Evolutionary conservation across 1,140 invertebrate species (phyloP).

Genomic region (Glomeris maerens): DNA sequence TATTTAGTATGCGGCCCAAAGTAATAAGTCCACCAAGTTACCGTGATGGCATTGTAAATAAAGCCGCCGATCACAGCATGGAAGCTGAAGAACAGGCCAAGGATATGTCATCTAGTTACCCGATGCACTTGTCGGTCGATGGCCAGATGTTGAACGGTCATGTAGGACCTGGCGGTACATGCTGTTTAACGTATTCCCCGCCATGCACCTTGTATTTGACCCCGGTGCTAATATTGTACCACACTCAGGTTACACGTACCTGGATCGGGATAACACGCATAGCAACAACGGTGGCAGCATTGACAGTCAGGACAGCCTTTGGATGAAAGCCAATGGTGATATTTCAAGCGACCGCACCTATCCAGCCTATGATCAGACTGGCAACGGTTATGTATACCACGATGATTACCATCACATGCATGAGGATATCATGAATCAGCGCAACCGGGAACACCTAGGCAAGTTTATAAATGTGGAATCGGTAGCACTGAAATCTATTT

Average conservation of each 20-base stretch:
- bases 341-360: conserved; percentile 13
- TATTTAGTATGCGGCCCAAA: conserved; percentile 46
- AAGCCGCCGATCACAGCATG: conserved; percentile 48
- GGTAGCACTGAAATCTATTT: too few species aligned
- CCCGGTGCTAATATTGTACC: not conserved
- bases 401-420: conserved; percentile 24
- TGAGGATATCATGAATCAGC: conserved; percentile 22
- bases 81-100: conserved; percentile 15
- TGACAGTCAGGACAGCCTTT: conserved; percentile 85
- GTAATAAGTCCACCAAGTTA: conserved; percentile 71
- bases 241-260: conserved; percentile 6
- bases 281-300: conserved; percentile 65
- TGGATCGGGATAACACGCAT: not conserved
- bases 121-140: conserved; percentile 41
- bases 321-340: conserved; percentile 31
- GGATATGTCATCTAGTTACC: conserved; percentile 35
- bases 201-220: too few species aligned
- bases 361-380: conserved; percentile 16
- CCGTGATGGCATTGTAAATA: conserved; percentile 72
- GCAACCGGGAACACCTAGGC: conserved; percentile 21
- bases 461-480: conserved; percentile 17
- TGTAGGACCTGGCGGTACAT: not conserved
- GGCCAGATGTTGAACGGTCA: conserved; percentile 2
- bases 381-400: conserved; percentile 22
- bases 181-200: not conserved